Conservation (phyloP, 2,113 vertebrate genomes). For the Erythrocercus mccallii region DNA sequence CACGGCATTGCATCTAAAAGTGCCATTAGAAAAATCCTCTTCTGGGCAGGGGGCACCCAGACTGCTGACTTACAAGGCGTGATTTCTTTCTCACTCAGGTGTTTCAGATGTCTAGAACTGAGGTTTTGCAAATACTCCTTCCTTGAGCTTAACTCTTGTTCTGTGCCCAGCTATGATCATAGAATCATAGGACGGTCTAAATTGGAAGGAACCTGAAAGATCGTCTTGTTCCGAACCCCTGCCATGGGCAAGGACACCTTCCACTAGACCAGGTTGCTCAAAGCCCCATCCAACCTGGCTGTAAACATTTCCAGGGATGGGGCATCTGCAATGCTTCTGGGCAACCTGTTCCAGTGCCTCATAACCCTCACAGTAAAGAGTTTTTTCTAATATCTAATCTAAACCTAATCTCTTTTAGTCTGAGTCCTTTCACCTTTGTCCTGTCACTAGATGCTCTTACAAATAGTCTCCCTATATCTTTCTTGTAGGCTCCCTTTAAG, state of each 20-base stretch:
- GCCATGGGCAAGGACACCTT: not conserved
- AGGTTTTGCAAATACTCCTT: not conserved
- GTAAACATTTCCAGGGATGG: not conserved
- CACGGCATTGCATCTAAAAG: not conserved
- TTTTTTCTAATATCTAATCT: not conserved
- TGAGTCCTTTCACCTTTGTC: not conserved
- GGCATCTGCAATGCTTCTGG: accelerated
- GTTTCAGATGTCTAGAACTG: not conserved
- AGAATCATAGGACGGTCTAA: not conserved
- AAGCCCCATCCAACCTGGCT: not conserved
- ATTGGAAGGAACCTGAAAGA: not conserved
- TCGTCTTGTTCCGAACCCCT: not conserved
- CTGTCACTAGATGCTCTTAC: too few relatives aligned
- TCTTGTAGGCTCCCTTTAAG: not conserved
- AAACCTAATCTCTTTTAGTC: not conserved
- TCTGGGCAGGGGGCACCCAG: not conserved
- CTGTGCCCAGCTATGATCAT: not conserved
- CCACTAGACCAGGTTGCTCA: not conserved
- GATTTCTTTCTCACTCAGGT: not conserved
- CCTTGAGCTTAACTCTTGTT: not conserved
- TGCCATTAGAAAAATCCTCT: not conserved
- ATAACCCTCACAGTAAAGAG: not conserved
- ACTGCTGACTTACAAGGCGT: not conserved
- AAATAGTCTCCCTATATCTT: not conserved
- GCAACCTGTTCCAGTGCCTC: not conserved